Conservation (phyloP, 2,797 vertebrate species). For the Poeciliopsis infans region DNA sequence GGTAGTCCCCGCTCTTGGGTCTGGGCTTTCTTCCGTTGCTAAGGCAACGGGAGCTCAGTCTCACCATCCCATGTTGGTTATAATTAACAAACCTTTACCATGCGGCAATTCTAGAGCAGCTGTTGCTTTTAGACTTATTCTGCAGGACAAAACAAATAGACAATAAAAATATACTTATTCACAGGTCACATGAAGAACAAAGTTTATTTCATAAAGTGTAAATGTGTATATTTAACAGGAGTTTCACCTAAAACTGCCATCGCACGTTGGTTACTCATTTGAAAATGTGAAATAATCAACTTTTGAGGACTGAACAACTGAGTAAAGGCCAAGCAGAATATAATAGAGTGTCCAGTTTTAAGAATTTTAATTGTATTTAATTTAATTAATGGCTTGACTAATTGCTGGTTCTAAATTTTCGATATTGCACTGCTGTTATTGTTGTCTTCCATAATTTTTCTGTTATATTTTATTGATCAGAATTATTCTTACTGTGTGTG, state of each 20-base stretch:
- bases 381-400: too few species aligned
- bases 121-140: background rate
- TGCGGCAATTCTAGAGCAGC: slow-evolving; percentile 24
- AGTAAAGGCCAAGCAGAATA: background rate
- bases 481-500: too few species aligned
- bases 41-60: slow-evolving; percentile 45
- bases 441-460: background rate
- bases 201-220: background rate
- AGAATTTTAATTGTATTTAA: background rate
- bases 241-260: background rate
- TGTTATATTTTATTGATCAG: too few species aligned
- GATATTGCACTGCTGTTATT: too few species aligned
- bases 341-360: background rate
- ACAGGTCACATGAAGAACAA: background rate
- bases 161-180: background rate
- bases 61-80: slow-evolving; percentile 13
- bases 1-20: slow-evolving; percentile 73
- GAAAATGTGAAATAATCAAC: background rate
- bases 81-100: slow-evolving; percentile 37
- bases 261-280: background rate
- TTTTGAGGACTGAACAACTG: background rate
- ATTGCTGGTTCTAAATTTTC: too few species aligned
- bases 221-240: background rate
- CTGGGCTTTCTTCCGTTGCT: slow-evolving; percentile 43
- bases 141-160: background rate